Conservation (phyloP, 2,113 vertebrate species). For the Ammodytes dubius region DNA sequence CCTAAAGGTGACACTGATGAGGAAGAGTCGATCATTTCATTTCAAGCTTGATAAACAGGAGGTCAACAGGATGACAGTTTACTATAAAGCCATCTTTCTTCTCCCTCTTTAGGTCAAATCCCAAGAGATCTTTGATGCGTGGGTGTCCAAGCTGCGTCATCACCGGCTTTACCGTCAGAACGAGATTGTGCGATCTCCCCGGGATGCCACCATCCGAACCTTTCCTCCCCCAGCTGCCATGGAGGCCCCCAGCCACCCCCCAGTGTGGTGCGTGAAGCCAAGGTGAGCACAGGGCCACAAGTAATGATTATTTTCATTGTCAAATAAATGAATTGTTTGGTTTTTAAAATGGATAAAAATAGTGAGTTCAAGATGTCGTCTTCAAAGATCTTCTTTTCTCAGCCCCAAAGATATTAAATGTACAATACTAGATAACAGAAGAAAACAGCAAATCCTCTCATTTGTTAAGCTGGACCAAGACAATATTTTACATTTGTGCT, state of each 20-base stretch:
- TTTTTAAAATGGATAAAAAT: neutral
- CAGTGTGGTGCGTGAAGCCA: slow-evolving; percentile 86
- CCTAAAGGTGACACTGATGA: slow-evolving; percentile 89
- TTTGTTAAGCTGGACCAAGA: neutral
- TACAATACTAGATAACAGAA: neutral
- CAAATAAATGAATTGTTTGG: neutral
- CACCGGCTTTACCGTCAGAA: slow-evolving; percentile 97
- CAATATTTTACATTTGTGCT: neutral
- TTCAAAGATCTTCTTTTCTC: neutral
- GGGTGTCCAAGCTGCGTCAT: slow-evolving; percentile 95
- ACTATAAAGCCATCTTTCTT: neutral
- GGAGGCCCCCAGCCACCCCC: slow-evolving; percentile 91
- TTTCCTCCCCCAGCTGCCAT: slow-evolving; percentile 91
- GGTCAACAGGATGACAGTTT: neutral
- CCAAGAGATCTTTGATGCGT: slow-evolving; percentile 96
- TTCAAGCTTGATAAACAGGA: neutral
- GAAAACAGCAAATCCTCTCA: neutral
- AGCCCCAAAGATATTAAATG: neutral
- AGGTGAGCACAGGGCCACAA: slow-evolving; percentile 80
- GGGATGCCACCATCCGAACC: slow-evolving; percentile 93
- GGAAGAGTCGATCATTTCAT: neutral
- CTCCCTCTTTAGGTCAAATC: slow-evolving; percentile 91
- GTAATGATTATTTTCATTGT: neutral
- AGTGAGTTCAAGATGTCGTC: neutral
- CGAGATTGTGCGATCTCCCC: slow-evolving; percentile 96